Conservation (phyloP, 23 tunicate genomes). For the Ciona savignyi region DNA sequence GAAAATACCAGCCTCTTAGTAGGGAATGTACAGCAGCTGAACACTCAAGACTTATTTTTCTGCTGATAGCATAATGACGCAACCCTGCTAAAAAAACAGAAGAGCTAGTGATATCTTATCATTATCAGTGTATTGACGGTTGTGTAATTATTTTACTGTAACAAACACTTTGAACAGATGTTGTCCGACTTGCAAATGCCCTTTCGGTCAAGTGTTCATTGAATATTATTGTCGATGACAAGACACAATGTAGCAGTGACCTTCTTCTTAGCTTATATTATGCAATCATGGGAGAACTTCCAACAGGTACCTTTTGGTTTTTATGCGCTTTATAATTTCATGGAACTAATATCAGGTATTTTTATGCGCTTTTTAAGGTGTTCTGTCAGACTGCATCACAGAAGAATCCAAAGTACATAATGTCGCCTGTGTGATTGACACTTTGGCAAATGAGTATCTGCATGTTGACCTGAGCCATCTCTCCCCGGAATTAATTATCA, state of each 20-base stretch:
- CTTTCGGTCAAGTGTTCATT: slow-evolving; percentile 5
- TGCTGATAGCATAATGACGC: no score
- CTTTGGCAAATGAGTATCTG: slow-evolving; percentile 59
- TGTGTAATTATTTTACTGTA: no score
- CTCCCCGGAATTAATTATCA: slow-evolving; percentile 30
- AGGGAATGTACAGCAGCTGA: no score
- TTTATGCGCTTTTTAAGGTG: no score
- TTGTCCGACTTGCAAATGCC: slow-evolving; percentile 13
- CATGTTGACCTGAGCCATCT: slow-evolving; percentile 79
- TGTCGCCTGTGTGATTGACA: slow-evolving; percentile 50
- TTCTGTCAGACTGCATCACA: slow-evolving; percentile 40
- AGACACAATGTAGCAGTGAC: slow-evolving; percentile 2
- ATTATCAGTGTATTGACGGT: no score
- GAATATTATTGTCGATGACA: neutral
- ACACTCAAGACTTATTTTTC: no score
- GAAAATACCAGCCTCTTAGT: no score
- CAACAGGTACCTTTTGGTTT: no score
- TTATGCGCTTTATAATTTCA: no score
- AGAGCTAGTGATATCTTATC: no score
- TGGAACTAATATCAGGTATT: no score
- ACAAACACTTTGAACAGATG: neutral
- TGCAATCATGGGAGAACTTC: slow-evolving; percentile 13
- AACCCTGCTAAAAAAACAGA: no score
- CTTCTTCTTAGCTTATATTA: neutral
- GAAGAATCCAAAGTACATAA: slow-evolving; percentile 60